These are phyloP conservation scores for Ianthella basta DNA, from an alignment of 37 sponge, comb jelly and placozoan genomes.

Conservation along the genomic window DNA sequence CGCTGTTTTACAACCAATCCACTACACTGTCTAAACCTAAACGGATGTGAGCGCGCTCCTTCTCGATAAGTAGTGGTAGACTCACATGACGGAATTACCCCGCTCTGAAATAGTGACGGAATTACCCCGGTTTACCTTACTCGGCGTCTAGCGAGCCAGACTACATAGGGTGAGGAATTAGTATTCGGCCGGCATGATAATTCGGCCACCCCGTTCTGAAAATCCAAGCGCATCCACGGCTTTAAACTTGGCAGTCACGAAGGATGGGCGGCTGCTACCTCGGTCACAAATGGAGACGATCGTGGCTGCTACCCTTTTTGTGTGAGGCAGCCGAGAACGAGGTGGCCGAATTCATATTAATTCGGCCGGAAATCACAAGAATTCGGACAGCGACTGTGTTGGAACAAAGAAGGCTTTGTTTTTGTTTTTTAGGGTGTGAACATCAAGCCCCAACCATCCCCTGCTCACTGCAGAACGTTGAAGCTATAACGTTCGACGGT, in stretches of 20 bases:
- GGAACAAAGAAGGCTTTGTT: neutral
- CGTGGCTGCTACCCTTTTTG: conserved; percentile 7
- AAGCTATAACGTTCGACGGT: conserved; percentile 1
- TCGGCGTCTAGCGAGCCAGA: too few species aligned
- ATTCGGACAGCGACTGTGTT: conserved; percentile 19
- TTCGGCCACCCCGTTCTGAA: conserved; percentile 15
- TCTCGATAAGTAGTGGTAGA: too few species aligned
- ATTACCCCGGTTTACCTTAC: too few species aligned
- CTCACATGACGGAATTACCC: too few species aligned
- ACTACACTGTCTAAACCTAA: too few species aligned
- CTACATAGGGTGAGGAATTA: conserved; percentile 22
- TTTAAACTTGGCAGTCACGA: neutral
- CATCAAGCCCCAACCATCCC: conserved; percentile 4
- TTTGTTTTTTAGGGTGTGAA: neutral
- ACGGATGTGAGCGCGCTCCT: too few species aligned
- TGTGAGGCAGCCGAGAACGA: conserved; percentile 1
- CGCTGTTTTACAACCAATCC: too few species aligned
- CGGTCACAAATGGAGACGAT: conserved; percentile 10
- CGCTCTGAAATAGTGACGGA: too few species aligned
- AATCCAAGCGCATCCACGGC: conserved; percentile 22
- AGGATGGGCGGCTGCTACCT: neutral
- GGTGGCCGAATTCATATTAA: conserved; percentile 29
- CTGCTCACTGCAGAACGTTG: neutral
- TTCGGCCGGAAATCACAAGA: conserved; percentile 30
- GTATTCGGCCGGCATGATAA: conserved; percentile 33